Evolutionary conservation across 1,140 invertebrate genomes (phyloP).

Genomic region (Potamilus streckersoni): DNA sequence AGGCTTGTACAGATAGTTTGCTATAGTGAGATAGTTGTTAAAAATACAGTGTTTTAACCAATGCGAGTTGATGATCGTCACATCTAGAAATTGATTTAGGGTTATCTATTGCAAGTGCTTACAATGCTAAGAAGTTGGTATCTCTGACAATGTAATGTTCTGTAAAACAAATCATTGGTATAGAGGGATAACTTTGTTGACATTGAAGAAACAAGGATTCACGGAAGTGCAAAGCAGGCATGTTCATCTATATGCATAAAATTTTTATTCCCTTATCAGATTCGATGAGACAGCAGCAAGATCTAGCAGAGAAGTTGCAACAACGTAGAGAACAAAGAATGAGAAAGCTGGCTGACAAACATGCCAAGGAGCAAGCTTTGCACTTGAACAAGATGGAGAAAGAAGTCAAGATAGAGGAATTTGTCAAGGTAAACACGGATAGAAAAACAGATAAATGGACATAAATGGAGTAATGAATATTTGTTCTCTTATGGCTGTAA

Average conservation of each 20-base stretch:
- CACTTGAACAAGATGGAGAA: constrained; percentile 41
- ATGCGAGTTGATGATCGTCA: no score
- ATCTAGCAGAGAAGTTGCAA: constrained; percentile 43
- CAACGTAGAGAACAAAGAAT: constrained; percentile 35
- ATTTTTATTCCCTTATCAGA: constrained; percentile 21
- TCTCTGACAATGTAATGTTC: no score
- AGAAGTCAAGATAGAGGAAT: constrained; percentile 36
- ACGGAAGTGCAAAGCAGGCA: neutral
- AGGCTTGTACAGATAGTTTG: no score
- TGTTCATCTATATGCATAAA: neutral
- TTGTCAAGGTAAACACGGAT: constrained; percentile 40
- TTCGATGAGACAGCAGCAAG: constrained; percentile 32
- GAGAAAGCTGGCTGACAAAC: constrained; percentile 44
- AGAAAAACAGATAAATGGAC: neutral
- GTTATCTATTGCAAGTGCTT: no score
- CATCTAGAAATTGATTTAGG: no score
- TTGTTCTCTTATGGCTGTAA: no score
- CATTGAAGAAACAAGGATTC: no score
- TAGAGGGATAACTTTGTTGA: no score
- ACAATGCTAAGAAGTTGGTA: no score
- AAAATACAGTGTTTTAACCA: no score
- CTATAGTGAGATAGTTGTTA: no score
- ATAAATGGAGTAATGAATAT: neutral
- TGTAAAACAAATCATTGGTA: no score
- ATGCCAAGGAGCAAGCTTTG: constrained; percentile 47